phyloP scores from a whole-genome alignment of 1,140 invertebrate genomes.

The Lanistes nyassanus region DNA sequence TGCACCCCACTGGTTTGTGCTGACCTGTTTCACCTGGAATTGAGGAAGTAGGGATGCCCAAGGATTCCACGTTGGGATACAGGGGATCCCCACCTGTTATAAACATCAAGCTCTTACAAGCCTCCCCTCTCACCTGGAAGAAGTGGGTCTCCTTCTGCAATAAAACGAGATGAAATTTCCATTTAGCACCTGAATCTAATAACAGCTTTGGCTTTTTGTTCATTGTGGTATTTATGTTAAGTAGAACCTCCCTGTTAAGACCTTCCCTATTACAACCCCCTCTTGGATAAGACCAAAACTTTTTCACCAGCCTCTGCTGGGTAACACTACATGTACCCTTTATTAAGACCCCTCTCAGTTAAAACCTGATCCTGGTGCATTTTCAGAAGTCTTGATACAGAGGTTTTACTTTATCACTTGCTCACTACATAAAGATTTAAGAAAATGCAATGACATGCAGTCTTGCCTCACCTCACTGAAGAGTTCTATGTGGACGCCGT shows the following conservation, averaged over 20 bases:
- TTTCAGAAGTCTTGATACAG: no score
- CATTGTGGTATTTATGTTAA: not conserved
- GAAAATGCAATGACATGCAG: not conserved
- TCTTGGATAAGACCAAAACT: not conserved
- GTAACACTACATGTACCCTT: no score
- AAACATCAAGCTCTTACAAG: constrained; percentile 58
- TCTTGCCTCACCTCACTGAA: constrained; percentile 23
- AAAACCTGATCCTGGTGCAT: no score
- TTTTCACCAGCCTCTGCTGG: not conserved
- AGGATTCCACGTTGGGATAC: constrained; percentile 56
- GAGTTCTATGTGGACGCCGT: constrained; percentile 61
- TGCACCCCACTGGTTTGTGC: not conserved
- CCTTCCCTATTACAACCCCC: no score
- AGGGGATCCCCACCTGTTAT: constrained; percentile 55
- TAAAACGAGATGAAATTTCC: not conserved
- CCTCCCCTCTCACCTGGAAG: constrained; percentile 58
- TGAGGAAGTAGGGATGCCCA: constrained; percentile 45
- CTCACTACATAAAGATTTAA: not conserved
- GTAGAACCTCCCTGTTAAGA: no score
- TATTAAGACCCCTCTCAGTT: no score
- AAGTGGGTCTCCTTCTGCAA: constrained; percentile 60
- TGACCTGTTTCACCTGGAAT: constrained; percentile 58
- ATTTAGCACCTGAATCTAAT: no score
- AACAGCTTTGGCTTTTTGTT: no score
- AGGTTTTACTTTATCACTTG: not conserved